Evolutionary conservation across 2,888 invertebrate genomes (phyloP).

Genomic region (Ormyrus labotus): DNA sequence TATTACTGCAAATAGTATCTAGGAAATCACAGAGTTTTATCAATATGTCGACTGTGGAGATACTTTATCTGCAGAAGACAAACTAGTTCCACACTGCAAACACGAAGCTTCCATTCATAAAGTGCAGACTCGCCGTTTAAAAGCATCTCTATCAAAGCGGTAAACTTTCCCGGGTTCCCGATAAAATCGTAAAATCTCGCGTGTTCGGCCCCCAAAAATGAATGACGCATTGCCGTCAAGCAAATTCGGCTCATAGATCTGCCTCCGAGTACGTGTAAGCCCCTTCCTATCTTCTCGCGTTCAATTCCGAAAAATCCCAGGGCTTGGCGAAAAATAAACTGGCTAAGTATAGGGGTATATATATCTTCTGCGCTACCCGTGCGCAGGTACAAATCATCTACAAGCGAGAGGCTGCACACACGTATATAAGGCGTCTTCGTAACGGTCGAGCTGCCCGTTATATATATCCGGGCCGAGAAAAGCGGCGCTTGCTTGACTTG

Average conservation of each 20-base stretch:
- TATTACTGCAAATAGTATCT: no score
- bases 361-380: neutral
- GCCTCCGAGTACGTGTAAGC: neutral
- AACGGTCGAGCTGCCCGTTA: neutral
- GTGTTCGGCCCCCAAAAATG: slow-evolving; percentile 29
- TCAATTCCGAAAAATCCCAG: slow-evolving; percentile 23
- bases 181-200: slow-evolving; percentile 29
- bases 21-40: no score
- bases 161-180: neutral
- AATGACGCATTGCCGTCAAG: slow-evolving; percentile 21
- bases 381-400: slow-evolving; percentile 63
- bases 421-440: neutral
- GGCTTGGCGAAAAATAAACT: slow-evolving; percentile 47
- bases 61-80: no score
- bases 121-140: no score
- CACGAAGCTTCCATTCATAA: no score
- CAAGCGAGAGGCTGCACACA: slow-evolving; percentile 36
- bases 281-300: no score
- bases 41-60: no score
- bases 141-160: no score
- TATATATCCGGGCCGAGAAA: neutral
- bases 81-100: no score
- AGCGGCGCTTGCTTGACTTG: neutral
- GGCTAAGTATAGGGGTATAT: slow-evolving; percentile 29
- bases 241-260: slow-evolving; percentile 14